phyloP scores from a whole-genome alignment of 1,140 invertebrate species.

The Gryon sp. region DNA sequence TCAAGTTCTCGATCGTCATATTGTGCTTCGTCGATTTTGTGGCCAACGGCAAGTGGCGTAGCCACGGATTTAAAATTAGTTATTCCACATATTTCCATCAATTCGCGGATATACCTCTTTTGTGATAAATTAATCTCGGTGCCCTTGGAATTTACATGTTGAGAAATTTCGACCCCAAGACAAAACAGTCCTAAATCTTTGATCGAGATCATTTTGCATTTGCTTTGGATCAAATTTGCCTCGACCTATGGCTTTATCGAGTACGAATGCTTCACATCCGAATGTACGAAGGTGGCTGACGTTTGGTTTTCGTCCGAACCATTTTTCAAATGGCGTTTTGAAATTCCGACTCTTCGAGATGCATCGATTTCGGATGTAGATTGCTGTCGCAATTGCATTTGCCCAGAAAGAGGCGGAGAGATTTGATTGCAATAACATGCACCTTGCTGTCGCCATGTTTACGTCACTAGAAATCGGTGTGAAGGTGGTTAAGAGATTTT shows the following conservation, averaged over 20 bases:
- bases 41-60: too few species aligned
- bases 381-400: not conserved
- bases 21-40: too few species aligned
- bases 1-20: too few species aligned
- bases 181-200: not conserved
- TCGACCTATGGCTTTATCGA: not conserved
- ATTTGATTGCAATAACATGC: not conserved
- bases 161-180: not conserved
- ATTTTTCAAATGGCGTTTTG: not conserved
- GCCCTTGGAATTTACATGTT: too few species aligned
- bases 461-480: not conserved
- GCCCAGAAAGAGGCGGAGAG: not conserved
- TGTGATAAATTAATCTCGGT: too few species aligned
- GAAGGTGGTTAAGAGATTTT: slow-evolving; percentile 8
- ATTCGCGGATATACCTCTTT: too few species aligned
- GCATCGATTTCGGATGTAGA: not conserved
- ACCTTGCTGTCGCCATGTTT: not conserved
- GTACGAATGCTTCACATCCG: not conserved
- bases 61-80: too few species aligned
- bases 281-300: not conserved
- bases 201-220: too few species aligned
- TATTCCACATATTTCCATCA: too few species aligned
- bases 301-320: not conserved
- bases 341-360: not conserved
- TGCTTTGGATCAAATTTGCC: too few species aligned